phyloP scores from a whole-genome alignment of 2,888 invertebrate genomes.

The Choreutis nemorana region DNA sequence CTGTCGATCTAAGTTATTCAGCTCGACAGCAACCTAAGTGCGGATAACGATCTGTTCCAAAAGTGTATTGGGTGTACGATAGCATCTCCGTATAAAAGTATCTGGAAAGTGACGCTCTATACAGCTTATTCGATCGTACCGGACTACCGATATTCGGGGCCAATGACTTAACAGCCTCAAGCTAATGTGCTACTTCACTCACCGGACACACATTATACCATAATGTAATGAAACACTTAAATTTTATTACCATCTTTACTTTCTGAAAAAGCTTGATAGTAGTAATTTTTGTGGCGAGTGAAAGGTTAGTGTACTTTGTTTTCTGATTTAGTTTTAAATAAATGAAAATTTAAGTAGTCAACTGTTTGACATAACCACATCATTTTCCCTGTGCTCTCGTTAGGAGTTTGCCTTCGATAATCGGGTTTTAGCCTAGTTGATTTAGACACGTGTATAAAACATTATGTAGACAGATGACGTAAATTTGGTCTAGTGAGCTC shows the following conservation, averaged over 20 bases:
- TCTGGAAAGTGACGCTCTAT: slow-evolving; percentile 16
- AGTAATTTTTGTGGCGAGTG: background rate
- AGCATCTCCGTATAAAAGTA: slow-evolving; percentile 26
- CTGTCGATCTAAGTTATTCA: slow-evolving; percentile 53
- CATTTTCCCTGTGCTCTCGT: too few species aligned
- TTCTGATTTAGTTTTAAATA: background rate
- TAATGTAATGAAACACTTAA: slow-evolving; percentile 1
- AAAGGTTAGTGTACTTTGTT: background rate
- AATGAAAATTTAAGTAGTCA: slow-evolving; percentile 1
- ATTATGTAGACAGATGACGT: slow-evolving; percentile 5
- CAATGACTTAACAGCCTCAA: slow-evolving; percentile 9
- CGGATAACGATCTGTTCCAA: slow-evolving; percentile 38
- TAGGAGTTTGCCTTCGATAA: slow-evolving; percentile 1
- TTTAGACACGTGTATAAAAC: background rate
- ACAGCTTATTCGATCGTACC: slow-evolving; percentile 20
- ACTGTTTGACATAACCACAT: too few species aligned
- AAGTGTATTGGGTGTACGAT: slow-evolving; percentile 24
- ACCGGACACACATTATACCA: slow-evolving; percentile 8
- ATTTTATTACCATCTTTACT: slow-evolving; percentile 1
- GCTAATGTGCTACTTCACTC: slow-evolving; percentile 14
- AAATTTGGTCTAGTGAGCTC: slow-evolving; percentile 3
- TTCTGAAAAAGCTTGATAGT: background rate
- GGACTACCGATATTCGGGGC: slow-evolving; percentile 5
- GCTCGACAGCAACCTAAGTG: slow-evolving; percentile 35
- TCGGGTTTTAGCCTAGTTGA: slow-evolving; percentile 4